These are phyloP conservation scores for Elysia chlorotica DNA, from an alignment of 1,140 invertebrate genomes.

Conservation along the genomic window DNA sequence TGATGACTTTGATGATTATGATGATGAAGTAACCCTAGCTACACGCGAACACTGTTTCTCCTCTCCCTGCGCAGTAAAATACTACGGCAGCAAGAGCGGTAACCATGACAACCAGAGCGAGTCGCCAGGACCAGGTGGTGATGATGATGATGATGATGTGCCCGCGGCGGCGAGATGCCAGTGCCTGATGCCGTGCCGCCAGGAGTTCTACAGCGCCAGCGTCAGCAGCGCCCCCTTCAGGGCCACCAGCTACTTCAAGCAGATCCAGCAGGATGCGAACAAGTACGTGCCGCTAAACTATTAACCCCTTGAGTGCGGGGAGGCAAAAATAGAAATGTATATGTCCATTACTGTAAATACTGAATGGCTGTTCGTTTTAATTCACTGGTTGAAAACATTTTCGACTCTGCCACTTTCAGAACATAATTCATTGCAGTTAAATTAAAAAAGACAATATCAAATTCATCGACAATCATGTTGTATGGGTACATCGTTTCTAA, in stretches of 20 bases:
- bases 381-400: not conserved
- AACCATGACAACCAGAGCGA: not conserved
- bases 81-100: not conserved
- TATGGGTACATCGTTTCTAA: not conserved
- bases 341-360: not conserved
- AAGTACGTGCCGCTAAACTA: slow-evolving; percentile 1
- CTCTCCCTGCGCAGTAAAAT: not conserved
- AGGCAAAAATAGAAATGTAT: not conserved
- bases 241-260: slow-evolving; percentile 2
- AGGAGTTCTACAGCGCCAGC: slow-evolving; percentile 5
- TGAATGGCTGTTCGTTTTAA: not conserved
- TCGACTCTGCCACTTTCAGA: not conserved
- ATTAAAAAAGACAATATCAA: no score
- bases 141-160: not conserved
- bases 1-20: not conserved
- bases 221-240: slow-evolving; percentile 7
- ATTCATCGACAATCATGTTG: no score
- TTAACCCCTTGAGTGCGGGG: not conserved
- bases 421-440: not conserved
- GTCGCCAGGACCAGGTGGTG: not conserved
- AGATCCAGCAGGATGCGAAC: not conserved
- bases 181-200: slow-evolving; percentile 22
- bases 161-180: not conserved
- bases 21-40: not conserved
- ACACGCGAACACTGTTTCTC: not conserved